Evolutionary conservation across 1,140 invertebrate genomes (phyloP).

Genomic region (Sitophilus oryzae): DNA sequence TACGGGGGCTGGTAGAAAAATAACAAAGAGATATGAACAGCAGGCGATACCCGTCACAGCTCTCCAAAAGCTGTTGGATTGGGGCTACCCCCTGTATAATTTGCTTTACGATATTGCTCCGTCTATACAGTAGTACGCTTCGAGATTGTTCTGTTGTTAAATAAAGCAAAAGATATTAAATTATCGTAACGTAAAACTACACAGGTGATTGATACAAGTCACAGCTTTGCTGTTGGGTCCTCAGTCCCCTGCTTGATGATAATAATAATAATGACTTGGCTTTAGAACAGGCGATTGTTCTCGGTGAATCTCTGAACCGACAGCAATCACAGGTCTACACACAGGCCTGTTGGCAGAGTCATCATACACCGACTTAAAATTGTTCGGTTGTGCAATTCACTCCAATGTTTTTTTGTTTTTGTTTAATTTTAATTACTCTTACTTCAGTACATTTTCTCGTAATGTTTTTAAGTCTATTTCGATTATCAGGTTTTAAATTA

Average conservation of each 20-base stretch:
- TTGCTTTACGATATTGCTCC: constrained; percentile 12
- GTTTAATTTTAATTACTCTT: no score
- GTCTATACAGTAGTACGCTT: background rate
- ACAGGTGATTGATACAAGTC: constrained; percentile 30
- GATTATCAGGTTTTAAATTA: no score
- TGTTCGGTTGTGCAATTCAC: constrained; percentile 8
- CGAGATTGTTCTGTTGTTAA: background rate
- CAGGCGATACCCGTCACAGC: constrained; percentile 40
- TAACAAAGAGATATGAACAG: constrained; percentile 22
- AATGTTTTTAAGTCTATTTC: no score
- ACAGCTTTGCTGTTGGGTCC: constrained; percentile 33
- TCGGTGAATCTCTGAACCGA: constrained; percentile 3
- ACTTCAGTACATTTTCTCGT: no score
- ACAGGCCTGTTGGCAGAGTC: constrained; percentile 23
- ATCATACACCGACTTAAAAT: constrained; percentile 12
- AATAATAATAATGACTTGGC: constrained; percentile 23
- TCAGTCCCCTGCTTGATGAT: constrained; percentile 33
- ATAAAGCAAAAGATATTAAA: no score
- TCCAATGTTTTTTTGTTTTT: background rate
- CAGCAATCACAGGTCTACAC: constrained; percentile 27
- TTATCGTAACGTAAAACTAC: constrained; percentile 18
- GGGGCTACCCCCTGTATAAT: constrained; percentile 37
- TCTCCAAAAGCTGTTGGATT: constrained; percentile 37
- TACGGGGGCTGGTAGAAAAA: constrained; percentile 29
- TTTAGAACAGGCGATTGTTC: constrained; percentile 30